Evolutionary conservation across 2,797 vertebrate genomes (phyloP).

Genomic region (Falco naumanni): DNA sequence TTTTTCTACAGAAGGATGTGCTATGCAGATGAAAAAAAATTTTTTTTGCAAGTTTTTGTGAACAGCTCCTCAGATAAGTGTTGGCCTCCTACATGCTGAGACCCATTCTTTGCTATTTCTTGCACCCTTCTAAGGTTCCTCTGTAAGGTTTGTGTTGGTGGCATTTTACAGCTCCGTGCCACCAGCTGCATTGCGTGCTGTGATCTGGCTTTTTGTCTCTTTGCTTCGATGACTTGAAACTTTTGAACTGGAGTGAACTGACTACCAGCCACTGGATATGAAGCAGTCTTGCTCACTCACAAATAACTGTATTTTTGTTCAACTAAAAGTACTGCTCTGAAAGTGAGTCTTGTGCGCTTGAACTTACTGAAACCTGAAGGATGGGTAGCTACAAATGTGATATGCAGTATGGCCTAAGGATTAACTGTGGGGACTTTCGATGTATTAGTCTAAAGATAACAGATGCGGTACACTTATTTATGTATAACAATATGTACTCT

Average conservation of each 20-base stretch:
- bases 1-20: background rate
- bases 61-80: background rate
- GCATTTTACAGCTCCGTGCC: background rate
- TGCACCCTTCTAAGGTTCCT: background rate
- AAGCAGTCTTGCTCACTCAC: background rate
- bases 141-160: background rate
- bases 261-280: background rate
- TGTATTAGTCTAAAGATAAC: background rate
- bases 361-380: background rate
- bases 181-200: background rate
- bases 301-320: background rate
- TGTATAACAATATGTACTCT: background rate
- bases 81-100: background rate
- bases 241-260: background rate
- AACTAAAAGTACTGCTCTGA: background rate
- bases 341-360: background rate
- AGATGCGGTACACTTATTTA: background rate
- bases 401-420: background rate
- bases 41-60: background rate
- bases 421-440: background rate
- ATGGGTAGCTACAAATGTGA: background rate
- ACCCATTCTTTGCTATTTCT: background rate
- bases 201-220: background rate
- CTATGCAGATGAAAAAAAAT: background rate
- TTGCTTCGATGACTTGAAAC: background rate